These are phyloP conservation scores for Atta texana DNA, from an alignment of 1,140 invertebrate genomes.

Conservation along the genomic window DNA sequence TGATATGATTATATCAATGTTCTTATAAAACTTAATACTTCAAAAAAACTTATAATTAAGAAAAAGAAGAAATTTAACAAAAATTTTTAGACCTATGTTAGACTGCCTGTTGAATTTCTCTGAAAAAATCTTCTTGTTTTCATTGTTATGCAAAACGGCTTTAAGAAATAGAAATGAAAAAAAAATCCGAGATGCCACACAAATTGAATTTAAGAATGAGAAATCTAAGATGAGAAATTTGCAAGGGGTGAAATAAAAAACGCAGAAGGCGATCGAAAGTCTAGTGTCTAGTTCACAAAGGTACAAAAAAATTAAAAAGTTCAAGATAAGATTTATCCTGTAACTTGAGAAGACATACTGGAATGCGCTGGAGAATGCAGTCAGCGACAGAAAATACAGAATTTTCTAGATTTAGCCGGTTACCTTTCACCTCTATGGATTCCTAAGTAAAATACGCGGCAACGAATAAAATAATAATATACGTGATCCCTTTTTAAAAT, in stretches of 20 bases:
- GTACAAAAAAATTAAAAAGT: slow-evolving; percentile 9
- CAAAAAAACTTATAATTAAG: background rate
- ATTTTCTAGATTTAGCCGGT: background rate
- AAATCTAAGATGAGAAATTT: background rate
- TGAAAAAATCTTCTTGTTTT: background rate
- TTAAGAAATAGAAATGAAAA: background rate
- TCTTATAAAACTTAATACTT: background rate
- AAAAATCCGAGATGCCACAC: background rate
- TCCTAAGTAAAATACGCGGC: slow-evolving; percentile 1
- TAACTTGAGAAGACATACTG: slow-evolving; percentile 16
- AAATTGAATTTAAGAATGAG: background rate
- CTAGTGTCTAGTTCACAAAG: background rate
- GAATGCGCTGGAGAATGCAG: slow-evolving; percentile 18
- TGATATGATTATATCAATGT: no score
- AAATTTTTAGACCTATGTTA: background rate
- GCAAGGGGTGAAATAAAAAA: slow-evolving; percentile 9
- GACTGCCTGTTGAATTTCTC: background rate
- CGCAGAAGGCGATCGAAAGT: background rate
- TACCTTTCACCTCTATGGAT: background rate
- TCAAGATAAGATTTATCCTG: background rate
- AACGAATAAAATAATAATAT: slow-evolving; percentile 5
- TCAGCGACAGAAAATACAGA: background rate
- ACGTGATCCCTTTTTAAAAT: background rate
- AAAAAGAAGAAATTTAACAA: background rate
- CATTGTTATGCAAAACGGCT: background rate